Evolutionary conservation across 2,888 invertebrate species (phyloP).

Genomic region (Gymnoscelis rufifasciata): DNA sequence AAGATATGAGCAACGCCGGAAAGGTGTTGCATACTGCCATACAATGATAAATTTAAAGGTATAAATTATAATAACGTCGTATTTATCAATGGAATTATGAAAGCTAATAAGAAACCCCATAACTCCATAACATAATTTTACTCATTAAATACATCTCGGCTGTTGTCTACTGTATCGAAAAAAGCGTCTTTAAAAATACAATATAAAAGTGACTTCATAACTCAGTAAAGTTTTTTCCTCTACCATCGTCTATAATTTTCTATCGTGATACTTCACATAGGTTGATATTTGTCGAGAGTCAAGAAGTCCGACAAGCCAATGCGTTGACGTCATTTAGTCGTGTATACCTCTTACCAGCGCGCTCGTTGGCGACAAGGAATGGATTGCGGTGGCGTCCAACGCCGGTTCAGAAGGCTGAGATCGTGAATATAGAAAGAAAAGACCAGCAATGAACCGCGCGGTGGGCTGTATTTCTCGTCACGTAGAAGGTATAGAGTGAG

Average conservation of each 20-base stretch:
- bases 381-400: slow-evolving; percentile 39
- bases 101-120: too few species aligned
- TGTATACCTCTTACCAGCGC: slow-evolving; percentile 60
- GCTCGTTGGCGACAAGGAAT: slow-evolving; percentile 36
- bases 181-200: too few species aligned
- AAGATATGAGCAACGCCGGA: too few species aligned
- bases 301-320: slow-evolving; percentile 74
- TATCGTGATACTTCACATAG: slow-evolving; percentile 61
- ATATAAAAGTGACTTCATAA: slow-evolving; percentile 20
- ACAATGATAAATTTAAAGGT: too few species aligned
- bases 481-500: slow-evolving; percentile 47
- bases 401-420: slow-evolving; percentile 37
- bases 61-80: too few species aligned
- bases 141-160: too few species aligned
- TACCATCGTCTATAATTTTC: slow-evolving; percentile 58
- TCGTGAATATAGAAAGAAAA: slow-evolving; percentile 25
- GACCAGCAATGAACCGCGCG: slow-evolving; percentile 50
- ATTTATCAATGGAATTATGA: too few species aligned
- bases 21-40: too few species aligned
- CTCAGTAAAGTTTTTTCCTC: slow-evolving; percentile 52
- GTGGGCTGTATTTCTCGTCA: slow-evolving; percentile 35
- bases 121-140: too few species aligned
- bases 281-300: slow-evolving; percentile 69
- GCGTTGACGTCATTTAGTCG: slow-evolving; percentile 74
- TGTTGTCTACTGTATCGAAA: too few species aligned